Evolutionary conservation across 2,888 invertebrate genomes (phyloP).

Genomic region (Hybos culiciformis): DNA sequence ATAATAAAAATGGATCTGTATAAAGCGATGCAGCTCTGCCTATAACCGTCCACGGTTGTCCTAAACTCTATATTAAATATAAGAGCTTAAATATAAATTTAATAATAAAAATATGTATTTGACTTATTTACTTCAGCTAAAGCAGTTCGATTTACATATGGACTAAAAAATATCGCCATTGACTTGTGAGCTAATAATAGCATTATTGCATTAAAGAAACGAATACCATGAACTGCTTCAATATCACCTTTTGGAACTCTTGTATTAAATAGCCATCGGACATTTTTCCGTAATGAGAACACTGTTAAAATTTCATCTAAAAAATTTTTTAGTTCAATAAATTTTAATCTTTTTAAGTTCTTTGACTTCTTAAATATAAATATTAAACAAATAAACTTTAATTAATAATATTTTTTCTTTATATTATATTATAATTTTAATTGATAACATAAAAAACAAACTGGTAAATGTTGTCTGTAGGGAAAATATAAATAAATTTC

Average conservation of each 20-base stretch:
- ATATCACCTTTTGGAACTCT: slow-evolving; percentile 42
- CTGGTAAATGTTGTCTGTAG: no score
- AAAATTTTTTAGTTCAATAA: no score
- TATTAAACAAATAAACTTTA: neutral
- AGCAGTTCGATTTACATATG: slow-evolving; percentile 49
- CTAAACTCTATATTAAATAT: slow-evolving; percentile 37
- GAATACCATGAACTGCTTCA: slow-evolving; percentile 48
- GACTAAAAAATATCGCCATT: slow-evolving; percentile 55
- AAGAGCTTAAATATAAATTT: neutral
- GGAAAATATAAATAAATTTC: no score
- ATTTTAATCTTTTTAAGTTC: no score
- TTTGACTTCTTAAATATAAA: no score
- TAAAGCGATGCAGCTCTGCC: slow-evolving; percentile 55
- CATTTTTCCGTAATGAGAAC: slow-evolving; percentile 50
- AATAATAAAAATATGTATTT: neutral
- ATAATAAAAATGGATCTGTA: slow-evolving; percentile 57
- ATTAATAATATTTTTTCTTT: neutral
- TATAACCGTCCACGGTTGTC: slow-evolving; percentile 50
- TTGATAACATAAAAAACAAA: no score
- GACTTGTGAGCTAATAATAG: slow-evolving; percentile 52
- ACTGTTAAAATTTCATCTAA: slow-evolving; percentile 40
- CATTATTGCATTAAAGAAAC: slow-evolving; percentile 50
- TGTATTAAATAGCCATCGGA: slow-evolving; percentile 39
- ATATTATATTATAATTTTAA: no score
- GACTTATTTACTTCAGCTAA: slow-evolving; percentile 59